Percentiles rank a stretch among this genome's conserved stretches.
Evolutionary conservation across 1,140 invertebrate species (phyloP).

Genomic region (Medauroidea extradentata): DNA sequence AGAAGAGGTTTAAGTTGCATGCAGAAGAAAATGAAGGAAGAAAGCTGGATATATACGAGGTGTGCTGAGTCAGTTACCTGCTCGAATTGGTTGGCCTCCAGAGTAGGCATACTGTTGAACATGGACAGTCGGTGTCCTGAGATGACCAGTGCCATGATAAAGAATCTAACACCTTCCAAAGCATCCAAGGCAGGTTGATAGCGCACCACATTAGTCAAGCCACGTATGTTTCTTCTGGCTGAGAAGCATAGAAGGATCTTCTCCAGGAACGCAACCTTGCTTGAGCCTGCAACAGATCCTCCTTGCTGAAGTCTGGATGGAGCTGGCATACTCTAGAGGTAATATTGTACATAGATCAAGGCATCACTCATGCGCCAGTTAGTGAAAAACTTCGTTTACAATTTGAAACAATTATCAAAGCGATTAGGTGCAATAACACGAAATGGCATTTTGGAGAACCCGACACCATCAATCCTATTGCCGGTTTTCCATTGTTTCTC

Average conservation of each 20-base stretch:
- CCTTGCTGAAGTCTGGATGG: too few relatives aligned
- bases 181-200: slow-evolving; percentile 28
- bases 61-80: slow-evolving; percentile 7
- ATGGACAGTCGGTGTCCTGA: slow-evolving; percentile 25
- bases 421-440: too few relatives aligned
- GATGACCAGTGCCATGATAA: slow-evolving; percentile 23
- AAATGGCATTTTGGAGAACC: too few relatives aligned
- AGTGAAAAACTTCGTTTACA: too few relatives aligned
- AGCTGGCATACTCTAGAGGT: too few relatives aligned
- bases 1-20: too few relatives aligned
- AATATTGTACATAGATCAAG: too few relatives aligned
- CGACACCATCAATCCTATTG: too few relatives aligned
- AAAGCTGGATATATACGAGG: not conserved
- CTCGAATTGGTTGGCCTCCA: slow-evolving; percentile 18
- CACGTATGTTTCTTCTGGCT: slow-evolving; percentile 20
- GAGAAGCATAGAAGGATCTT: slow-evolving; percentile 39
- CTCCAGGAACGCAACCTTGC: slow-evolving; percentile 4
- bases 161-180: slow-evolving; percentile 27
- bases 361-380: too few relatives aligned
- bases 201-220: slow-evolving; percentile 20
- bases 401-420: too few relatives aligned
- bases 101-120: slow-evolving; percentile 15
- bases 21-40: too few relatives aligned
- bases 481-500: too few relatives aligned
- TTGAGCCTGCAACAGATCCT: slow-evolving; percentile 9